phyloP scores from a whole-genome alignment of 2,888 invertebrate species.

The Altica lythri region DNA sequence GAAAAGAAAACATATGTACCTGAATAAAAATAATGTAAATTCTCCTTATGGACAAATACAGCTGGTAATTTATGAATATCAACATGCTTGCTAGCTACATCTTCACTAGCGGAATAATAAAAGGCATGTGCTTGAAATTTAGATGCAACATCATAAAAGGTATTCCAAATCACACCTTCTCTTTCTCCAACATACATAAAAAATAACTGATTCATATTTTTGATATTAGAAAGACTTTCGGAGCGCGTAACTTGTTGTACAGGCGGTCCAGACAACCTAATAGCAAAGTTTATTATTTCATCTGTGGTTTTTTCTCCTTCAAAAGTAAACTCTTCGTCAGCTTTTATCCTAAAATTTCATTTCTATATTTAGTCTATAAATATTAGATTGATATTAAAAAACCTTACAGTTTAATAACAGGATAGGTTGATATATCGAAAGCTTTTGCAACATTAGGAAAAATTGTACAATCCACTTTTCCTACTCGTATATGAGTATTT shows the following conservation, averaged over 20 bases:
- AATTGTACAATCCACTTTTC: conserved; percentile 90
- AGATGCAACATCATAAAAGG: conserved; percentile 68
- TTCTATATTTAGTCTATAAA: background rate
- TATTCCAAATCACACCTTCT: conserved; percentile 76
- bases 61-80: conserved; percentile 71
- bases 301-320: conserved; percentile 86
- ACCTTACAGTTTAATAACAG: conserved; percentile 93
- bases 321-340: conserved; percentile 76
- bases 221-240: conserved; percentile 78
- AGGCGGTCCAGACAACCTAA: conserved; percentile 86
- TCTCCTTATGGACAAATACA: conserved; percentile 87
- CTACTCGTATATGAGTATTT: conserved; percentile 84
- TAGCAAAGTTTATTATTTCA: conserved; percentile 88
- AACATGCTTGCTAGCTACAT: conserved; percentile 71
- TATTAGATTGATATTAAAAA: background rate
- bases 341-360: conserved; percentile 81
- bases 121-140: conserved; percentile 85
- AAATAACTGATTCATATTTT: conserved; percentile 78
- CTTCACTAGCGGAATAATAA: conserved; percentile 79
- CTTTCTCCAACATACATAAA: conserved; percentile 86
- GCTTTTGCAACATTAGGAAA: conserved; percentile 82
- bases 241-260: conserved; percentile 79
- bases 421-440: conserved; percentile 88
- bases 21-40: conserved; percentile 73
- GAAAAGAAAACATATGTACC: conserved; percentile 59